Evolutionary conservation across 64 coral and sea anemone genomes (phyloP).

Genomic region (Anthopleura sola): DNA sequence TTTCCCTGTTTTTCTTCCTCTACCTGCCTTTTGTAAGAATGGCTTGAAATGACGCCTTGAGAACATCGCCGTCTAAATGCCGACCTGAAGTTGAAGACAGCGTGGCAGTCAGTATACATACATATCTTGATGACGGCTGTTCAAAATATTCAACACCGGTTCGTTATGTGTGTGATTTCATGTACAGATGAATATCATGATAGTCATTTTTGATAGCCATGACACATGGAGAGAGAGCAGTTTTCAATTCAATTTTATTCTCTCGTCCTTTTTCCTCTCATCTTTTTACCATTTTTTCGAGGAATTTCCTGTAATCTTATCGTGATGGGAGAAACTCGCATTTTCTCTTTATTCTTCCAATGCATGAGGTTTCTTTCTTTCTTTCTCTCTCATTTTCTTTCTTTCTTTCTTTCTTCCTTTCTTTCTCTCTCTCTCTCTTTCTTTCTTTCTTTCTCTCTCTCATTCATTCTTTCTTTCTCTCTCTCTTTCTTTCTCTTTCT

Average conservation of each 20-base stretch:
- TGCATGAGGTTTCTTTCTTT: too few relatives aligned
- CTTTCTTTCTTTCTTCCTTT: too few relatives aligned
- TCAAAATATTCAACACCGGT: not conserved
- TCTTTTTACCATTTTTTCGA: too few relatives aligned
- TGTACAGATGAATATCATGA: not conserved
- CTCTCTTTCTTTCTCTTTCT: too few relatives aligned
- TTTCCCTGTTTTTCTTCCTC: not conserved
- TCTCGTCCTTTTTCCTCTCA: not conserved
- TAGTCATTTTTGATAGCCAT: not conserved
- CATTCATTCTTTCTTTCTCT: too few relatives aligned
- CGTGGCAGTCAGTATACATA: not conserved
- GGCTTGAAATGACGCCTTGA: not conserved
- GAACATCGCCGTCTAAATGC: not conserved
- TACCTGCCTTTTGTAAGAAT: constrained; percentile 1
- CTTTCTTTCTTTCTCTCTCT: too few relatives aligned
- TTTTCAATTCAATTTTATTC: not conserved
- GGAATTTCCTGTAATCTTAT: too few relatives aligned
- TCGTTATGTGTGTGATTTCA: not conserved
- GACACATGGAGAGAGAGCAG: too few relatives aligned
- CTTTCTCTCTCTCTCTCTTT: too few relatives aligned
- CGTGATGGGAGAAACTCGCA: too few relatives aligned
- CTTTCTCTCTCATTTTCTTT: too few relatives aligned
- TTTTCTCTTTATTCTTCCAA: too few relatives aligned
- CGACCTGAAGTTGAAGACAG: constrained; percentile 4
- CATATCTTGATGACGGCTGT: not conserved